Conservation (phyloP, 1,140 invertebrate species). For the Drosophila ironensis region DNA sequence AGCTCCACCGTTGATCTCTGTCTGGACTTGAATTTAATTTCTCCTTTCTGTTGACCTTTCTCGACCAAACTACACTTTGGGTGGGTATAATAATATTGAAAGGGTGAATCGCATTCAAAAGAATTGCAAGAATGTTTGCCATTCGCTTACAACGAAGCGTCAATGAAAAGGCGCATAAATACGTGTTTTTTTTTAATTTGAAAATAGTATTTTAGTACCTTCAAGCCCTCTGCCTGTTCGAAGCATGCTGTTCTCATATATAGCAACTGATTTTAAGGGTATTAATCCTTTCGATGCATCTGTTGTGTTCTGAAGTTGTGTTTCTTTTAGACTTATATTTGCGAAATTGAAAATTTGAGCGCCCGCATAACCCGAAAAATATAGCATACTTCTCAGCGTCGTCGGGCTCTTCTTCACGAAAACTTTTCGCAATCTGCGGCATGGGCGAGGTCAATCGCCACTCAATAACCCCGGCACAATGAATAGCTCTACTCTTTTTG, state of each 20-base stretch:
- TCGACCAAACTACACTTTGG: background rate
- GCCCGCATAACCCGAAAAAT: constrained; percentile 29
- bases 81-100: constrained; percentile 3
- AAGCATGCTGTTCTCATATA: background rate
- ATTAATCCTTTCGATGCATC: background rate
- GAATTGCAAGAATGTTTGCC: no score
- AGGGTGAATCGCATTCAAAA: background rate
- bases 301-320: background rate
- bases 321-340: constrained; percentile 6
- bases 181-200: no score
- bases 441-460: constrained; percentile 59
- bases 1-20: constrained; percentile 12
- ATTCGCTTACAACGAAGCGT: no score
- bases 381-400: constrained; percentile 57
- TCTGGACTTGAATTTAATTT: constrained; percentile 45
- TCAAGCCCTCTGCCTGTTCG: no score
- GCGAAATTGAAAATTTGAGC: constrained; percentile 24
- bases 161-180: no score
- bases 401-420: background rate
- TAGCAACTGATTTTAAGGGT: background rate
- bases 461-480: constrained; percentile 46
- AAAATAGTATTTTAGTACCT: no score
- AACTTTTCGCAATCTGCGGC: background rate
- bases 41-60: constrained; percentile 31
- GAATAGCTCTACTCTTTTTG: constrained; percentile 45